phyloP scores from a whole-genome alignment of 2,888 invertebrate genomes.

The Kryphioiulus occultus region DNA sequence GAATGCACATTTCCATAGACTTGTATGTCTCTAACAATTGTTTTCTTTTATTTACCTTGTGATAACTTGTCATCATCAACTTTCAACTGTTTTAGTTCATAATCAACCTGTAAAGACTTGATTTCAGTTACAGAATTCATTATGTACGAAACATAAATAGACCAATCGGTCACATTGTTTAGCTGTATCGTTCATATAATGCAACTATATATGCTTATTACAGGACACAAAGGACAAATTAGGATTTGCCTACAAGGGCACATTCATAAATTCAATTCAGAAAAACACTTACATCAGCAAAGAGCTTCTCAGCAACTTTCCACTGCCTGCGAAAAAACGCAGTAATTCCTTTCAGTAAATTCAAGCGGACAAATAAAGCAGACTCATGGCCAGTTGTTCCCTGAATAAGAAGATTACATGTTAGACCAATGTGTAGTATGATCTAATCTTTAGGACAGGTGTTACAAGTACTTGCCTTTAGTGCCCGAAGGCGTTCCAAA shows the following conservation, averaged over 20 bases:
- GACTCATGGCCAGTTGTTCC: conserved; percentile 74
- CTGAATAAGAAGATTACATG: conserved; percentile 65
- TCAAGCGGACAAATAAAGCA: conserved; percentile 77
- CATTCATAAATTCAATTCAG: too few relatives aligned
- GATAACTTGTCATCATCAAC: conserved; percentile 69
- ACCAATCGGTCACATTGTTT: too few relatives aligned
- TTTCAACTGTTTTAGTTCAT: conserved; percentile 71
- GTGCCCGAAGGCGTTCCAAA: conserved; percentile 66
- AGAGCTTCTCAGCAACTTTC: conserved; percentile 69
- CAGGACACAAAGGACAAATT: too few relatives aligned
- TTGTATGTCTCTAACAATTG: too few relatives aligned
- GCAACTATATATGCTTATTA: too few relatives aligned
- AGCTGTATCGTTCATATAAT: too few relatives aligned
- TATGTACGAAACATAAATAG: too few relatives aligned
- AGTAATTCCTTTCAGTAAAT: conserved; percentile 80
- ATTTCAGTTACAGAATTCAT: conserved; percentile 17
- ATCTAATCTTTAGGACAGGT: background rate
- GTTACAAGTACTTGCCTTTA: conserved; percentile 57
- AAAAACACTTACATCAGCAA: conserved; percentile 62
- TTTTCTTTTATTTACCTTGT: conserved; percentile 62
- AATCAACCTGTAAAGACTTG: conserved; percentile 66
- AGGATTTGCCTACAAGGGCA: too few relatives aligned
- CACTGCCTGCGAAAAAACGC: conserved; percentile 78
- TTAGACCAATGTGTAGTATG: background rate
- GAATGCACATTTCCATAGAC: too few relatives aligned